These are phyloP conservation scores for Meloe dianella DNA, from an alignment of 2,888 invertebrate genomes.

Conservation along the genomic window DNA sequence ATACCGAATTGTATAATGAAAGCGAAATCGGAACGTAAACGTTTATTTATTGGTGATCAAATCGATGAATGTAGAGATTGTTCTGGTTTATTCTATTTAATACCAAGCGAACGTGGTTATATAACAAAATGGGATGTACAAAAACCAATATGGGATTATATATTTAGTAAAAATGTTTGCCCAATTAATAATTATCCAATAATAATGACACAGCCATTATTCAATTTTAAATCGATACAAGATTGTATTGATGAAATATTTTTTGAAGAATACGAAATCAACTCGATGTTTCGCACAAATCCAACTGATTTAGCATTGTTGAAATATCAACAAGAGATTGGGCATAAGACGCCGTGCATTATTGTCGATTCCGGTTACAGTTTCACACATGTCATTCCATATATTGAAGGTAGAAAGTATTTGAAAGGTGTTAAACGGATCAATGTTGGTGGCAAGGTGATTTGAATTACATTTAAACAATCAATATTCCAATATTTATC, in stretches of 20 bases:
- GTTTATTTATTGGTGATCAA: conserved; percentile 93
- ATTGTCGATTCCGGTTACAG: conserved; percentile 96
- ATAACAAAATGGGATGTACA: conserved; percentile 96
- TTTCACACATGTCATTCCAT: conserved; percentile 93
- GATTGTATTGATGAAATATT: conserved; percentile 95
- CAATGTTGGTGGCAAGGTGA: conserved; percentile 94
- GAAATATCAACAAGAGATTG: conserved; percentile 39
- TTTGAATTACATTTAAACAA: too few relatives aligned
- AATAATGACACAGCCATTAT: conserved; percentile 91
- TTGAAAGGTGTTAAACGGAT: conserved; percentile 77
- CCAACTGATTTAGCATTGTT: conserved; percentile 74
- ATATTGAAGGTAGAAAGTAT: conserved; percentile 71
- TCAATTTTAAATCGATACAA: conserved; percentile 90
- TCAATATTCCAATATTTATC: too few relatives aligned
- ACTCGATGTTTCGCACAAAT: conserved; percentile 79
- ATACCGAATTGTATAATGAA: conserved; percentile 97
- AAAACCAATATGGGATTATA: conserved; percentile 94
- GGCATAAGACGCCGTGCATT: conserved; percentile 57
- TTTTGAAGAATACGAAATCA: conserved; percentile 96
- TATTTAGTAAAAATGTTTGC: conserved; percentile 86
- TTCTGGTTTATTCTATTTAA: conserved; percentile 90
- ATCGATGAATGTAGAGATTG: conserved; percentile 96
- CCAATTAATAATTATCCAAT: conserved; percentile 79
- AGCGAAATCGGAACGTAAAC: conserved; percentile 92
- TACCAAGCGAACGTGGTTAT: conserved; percentile 95